A percentile compares a stretch with the other conserved stretches of the same genome.
phyloP scores from a whole-genome alignment of 35 echinoderm and acorn worm species.

The Patiria miniata region DNA sequence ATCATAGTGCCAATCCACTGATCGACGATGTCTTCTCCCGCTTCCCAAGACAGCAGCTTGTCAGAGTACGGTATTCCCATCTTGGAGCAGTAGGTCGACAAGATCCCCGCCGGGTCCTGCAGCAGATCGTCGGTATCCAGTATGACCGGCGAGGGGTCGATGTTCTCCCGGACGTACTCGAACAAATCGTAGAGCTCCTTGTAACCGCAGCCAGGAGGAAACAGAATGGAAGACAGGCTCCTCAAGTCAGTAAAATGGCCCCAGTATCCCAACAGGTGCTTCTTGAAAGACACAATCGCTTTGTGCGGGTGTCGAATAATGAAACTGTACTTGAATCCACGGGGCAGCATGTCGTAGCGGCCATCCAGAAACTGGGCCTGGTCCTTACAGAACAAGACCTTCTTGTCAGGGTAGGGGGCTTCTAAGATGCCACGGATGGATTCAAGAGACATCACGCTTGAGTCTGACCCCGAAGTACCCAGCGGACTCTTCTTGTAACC shows the following conservation, averaged over 20 bases:
- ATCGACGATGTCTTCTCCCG: not conserved
- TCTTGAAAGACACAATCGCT: no score
- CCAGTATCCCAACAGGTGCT: no score
- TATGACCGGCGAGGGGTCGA: no score
- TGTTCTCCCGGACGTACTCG: conserved; percentile 4
- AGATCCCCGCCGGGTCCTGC: no score
- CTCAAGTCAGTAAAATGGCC: no score
- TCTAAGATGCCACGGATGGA: not conserved
- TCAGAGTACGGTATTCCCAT: no score
- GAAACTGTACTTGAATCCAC: not conserved
- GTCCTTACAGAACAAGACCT: not conserved
- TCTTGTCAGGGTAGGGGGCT: not conserved
- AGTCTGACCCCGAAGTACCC: not conserved
- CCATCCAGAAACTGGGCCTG: not conserved
- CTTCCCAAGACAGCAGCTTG: conserved; percentile 41
- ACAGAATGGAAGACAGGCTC: no score
- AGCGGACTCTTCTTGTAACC: not conserved
- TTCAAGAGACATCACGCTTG: not conserved
- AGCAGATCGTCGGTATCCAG: no score
- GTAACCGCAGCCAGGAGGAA: no score
- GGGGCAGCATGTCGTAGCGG: not conserved
- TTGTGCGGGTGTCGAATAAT: conserved; percentile 3
- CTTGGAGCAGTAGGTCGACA: no score
- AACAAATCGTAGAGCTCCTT: conserved; percentile 22
- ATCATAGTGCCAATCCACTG: no score